Percentiles rank a stretch among this genome's conserved stretches.
phyloP scores from a whole-genome alignment of 2,113 vertebrate genomes.

The Pomatostomus ruficeps region DNA sequence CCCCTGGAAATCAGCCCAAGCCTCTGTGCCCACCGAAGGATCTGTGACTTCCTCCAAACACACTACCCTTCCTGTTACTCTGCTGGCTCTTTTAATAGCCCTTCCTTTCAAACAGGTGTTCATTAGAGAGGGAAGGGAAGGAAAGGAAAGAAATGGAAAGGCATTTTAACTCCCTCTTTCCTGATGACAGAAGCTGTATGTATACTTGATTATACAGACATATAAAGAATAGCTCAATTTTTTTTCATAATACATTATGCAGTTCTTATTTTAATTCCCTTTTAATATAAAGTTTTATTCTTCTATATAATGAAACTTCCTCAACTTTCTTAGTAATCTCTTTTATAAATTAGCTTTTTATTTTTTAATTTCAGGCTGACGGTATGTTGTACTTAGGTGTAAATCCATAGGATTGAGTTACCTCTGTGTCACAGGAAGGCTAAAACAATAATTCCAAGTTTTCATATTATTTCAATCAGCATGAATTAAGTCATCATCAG shows the following conservation, averaged over 20 bases:
- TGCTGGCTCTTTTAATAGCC: constrained; percentile 44
- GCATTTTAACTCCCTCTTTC: background rate
- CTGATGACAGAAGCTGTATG: background rate
- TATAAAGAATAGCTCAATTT: background rate
- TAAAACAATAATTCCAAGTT: background rate
- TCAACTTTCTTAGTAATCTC: background rate
- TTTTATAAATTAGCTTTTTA: background rate
- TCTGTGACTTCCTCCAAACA: background rate
- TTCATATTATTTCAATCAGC: background rate
- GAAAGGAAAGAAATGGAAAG: constrained; percentile 8
- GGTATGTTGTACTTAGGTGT: background rate
- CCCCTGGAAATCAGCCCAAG: background rate
- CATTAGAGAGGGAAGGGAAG: background rate
- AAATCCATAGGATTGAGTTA: background rate
- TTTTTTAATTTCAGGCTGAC: background rate
- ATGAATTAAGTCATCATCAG: background rate
- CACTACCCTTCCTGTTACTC: constrained; percentile 38
- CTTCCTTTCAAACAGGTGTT: constrained; percentile 53
- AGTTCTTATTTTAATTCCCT: background rate
- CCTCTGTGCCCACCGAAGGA: background rate
- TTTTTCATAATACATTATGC: background rate
- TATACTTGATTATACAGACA: background rate
- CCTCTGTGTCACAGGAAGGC: background rate
- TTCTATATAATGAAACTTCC: background rate
- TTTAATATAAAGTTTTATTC: background rate